phyloP scores from a whole-genome alignment of 1,140 invertebrate species.

The Drosophila repleta region DNA sequence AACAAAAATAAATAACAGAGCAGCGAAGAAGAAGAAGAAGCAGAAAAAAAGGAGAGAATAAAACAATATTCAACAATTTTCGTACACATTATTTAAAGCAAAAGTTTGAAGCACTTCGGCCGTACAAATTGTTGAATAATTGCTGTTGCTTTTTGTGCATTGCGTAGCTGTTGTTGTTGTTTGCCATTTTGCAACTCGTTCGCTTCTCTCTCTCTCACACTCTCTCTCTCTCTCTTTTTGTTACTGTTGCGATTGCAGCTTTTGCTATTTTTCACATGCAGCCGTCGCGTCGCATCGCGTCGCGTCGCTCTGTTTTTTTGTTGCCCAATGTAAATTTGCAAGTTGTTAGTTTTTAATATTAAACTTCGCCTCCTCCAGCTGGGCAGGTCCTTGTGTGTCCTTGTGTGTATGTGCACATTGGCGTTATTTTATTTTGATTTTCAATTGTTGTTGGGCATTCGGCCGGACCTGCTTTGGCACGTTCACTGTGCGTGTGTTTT shows the following conservation, averaged over 20 bases:
- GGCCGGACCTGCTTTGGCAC: slow-evolving; percentile 23
- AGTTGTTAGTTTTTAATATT: slow-evolving; percentile 11
- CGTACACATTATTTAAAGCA: slow-evolving; percentile 32
- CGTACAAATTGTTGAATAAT: slow-evolving; percentile 78
- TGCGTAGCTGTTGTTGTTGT: slow-evolving; percentile 22
- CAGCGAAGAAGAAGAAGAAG: not conserved
- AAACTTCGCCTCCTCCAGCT: not conserved
- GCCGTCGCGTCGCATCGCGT: slow-evolving; percentile 21
- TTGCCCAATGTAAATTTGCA: slow-evolving; percentile 3
- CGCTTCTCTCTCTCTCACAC: not conserved
- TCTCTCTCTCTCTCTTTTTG: not conserved
- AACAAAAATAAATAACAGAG: not conserved
- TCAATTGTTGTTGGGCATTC: slow-evolving; percentile 38
- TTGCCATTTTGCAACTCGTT: slow-evolving; percentile 12
- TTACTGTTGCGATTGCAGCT: slow-evolving; percentile 47
- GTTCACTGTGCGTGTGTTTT: slow-evolving; percentile 35
- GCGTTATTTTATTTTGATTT: slow-evolving; percentile 13
- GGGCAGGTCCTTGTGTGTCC: not conserved
- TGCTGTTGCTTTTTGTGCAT: slow-evolving; percentile 58
- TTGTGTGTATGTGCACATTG: not conserved
- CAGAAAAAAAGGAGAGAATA: slow-evolving; percentile 7
- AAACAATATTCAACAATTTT: slow-evolving; percentile 30
- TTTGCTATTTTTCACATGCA: slow-evolving; percentile 54
- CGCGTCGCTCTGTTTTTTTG: not conserved
- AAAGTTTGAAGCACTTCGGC: slow-evolving; percentile 46